These are phyloP conservation scores for Prionailurus bengalensis DNA, from an alignment of 2,113 vertebrate species.

Conservation along the genomic window DNA sequence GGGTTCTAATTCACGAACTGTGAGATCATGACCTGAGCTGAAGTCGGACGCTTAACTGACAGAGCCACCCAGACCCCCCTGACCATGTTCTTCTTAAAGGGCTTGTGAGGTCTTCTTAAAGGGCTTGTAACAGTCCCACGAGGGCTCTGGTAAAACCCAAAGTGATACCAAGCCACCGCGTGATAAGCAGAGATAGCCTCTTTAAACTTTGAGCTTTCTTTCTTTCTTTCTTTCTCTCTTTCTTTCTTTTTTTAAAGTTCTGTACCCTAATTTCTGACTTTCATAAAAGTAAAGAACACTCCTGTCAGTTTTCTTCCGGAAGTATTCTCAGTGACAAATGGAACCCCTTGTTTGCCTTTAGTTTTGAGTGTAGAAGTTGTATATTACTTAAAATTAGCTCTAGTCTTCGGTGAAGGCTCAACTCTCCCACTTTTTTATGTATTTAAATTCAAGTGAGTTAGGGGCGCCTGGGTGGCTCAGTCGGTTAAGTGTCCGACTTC, in stretches of 20 bases:
- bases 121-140: no score
- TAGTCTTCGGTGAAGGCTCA: not conserved
- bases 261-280: not conserved
- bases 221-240: no score
- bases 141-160: not conserved
- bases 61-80: no score
- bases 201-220: not conserved
- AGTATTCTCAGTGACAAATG: not conserved
- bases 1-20: no score
- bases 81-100: not conserved
- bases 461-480: no score
- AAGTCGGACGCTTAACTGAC: no score
- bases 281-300: not conserved
- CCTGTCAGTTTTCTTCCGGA: not conserved
- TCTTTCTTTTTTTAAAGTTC: not conserved
- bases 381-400: not conserved
- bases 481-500: no score
- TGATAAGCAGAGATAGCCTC: no score
- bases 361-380: not conserved
- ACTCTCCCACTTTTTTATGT: no score
- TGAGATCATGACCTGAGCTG: no score
- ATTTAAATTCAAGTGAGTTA: no score
- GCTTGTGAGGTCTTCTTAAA: not conserved
- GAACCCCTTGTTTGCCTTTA: no score
- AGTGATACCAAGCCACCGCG: not conserved